phyloP scores from a whole-genome alignment of 2,888 invertebrate genomes.

The Xanthorhoe spadicearia region DNA sequence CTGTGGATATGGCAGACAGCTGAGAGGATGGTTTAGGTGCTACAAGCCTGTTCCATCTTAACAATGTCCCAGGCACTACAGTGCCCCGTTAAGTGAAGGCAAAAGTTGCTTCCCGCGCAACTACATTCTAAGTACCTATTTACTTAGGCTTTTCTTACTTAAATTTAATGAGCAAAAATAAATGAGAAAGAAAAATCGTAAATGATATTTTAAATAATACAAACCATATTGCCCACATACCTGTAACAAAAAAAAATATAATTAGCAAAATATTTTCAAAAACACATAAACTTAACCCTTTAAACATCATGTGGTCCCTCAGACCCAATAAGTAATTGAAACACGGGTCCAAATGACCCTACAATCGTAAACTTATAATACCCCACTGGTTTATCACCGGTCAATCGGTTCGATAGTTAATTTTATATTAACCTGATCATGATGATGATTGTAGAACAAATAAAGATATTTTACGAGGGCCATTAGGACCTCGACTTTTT shows the following conservation, averaged over 20 bases:
- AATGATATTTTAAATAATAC: neutral
- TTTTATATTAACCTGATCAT: conserved; percentile 8
- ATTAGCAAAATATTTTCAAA: conserved; percentile 10
- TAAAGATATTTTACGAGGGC: conserved; percentile 2
- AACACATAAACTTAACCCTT: conserved; percentile 1
- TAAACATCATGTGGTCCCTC: conserved; percentile 9
- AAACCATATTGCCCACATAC: conserved; percentile 22
- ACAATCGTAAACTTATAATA: conserved; percentile 24
- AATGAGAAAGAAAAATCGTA: no score
- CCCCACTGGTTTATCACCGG: conserved; percentile 19
- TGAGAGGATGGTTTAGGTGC: no score
- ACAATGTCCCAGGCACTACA: no score
- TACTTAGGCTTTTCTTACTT: no score
- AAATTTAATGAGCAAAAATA: no score
- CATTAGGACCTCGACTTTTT: neutral
- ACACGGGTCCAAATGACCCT: conserved; percentile 17
- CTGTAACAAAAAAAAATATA: conserved; percentile 24
- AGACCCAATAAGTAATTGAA: conserved; percentile 16
- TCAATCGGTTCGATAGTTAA: conserved; percentile 14
- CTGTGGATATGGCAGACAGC: no score
- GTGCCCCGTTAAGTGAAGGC: no score
- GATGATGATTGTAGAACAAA: conserved; percentile 3
- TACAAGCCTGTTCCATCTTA: no score
- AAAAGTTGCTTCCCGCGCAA: no score
- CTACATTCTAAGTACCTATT: no score